Evolutionary conservation across 30 jellyfish, hydroid and myxozoan genomes (phyloP).

Genomic region (Rhopilema esculentum): DNA sequence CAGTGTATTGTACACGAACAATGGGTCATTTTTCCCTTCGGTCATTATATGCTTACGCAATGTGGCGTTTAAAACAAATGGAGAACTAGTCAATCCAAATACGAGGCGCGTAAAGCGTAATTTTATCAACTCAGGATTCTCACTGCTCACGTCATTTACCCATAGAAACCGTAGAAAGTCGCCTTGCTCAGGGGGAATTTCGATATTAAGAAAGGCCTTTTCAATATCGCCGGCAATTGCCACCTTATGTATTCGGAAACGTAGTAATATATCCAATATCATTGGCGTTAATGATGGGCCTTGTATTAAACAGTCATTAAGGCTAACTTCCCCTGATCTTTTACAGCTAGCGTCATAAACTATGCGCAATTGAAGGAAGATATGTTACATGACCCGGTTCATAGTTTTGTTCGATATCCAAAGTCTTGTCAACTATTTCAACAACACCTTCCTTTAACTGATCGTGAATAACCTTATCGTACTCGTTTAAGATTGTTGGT

Average conservation of each 20-base stretch:
- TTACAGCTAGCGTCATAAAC: constrained; percentile 19
- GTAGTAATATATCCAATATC: neutral
- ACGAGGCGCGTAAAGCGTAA: neutral
- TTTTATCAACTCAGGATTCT: neutral
- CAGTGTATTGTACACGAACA: neutral
- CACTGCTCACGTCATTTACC: neutral
- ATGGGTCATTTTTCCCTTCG: neutral
- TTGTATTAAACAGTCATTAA: neutral
- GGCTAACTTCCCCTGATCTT: neutral
- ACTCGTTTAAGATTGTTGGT: constrained; percentile 25
- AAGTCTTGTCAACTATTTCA: constrained; percentile 30
- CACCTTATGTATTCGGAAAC: constrained; percentile 10
- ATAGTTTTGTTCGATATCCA: too few relatives aligned
- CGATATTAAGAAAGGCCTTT: constrained; percentile 1
- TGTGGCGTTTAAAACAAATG: constrained; percentile 10
- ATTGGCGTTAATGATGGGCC: constrained; percentile 3
- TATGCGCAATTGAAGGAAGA: constrained; percentile 2
- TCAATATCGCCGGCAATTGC: constrained; percentile 17
- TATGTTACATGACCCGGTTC: neutral
- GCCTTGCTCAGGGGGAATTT: constrained; percentile 7
- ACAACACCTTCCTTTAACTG: constrained; percentile 65
- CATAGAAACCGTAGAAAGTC: neutral
- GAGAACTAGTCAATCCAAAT: neutral
- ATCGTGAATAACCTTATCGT: constrained; percentile 38
- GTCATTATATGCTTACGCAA: neutral